Percentiles rank a stretch among this genome's conserved stretches.
phyloP scores from a whole-genome alignment of 2,888 invertebrate genomes.

The Lepidochitona cinerea region DNA sequence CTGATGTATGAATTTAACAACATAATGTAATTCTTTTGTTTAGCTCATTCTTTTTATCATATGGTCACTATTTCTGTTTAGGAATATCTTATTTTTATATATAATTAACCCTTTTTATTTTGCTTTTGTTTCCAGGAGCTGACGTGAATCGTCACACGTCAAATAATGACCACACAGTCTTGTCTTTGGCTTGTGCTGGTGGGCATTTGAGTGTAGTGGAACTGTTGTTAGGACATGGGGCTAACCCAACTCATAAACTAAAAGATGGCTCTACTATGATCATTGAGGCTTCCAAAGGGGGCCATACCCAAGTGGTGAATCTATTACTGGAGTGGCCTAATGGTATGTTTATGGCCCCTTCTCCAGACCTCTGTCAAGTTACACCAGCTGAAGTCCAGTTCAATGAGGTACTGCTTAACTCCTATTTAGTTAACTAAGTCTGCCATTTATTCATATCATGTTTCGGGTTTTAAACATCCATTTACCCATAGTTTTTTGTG shows the following conservation, averaged over 20 bases:
- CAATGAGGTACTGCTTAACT: no score
- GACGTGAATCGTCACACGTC: conserved; percentile 86
- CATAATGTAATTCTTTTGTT: no score
- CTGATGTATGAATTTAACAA: no score
- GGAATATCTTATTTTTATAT: no score
- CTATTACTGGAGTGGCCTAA: conserved; percentile 95
- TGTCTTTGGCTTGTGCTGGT: conserved; percentile 96
- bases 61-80: no score
- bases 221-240: conserved; percentile 89
- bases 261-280: conserved; percentile 97
- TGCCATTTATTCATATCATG: no score
- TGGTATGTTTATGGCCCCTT: conserved; percentile 46
- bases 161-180: conserved; percentile 96
- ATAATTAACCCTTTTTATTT: no score
- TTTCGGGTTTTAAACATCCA: no score
- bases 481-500: no score
- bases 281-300: conserved; percentile 98
- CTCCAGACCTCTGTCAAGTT: conserved; percentile 32
- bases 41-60: no score
- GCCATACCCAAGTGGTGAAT: conserved; percentile 96
- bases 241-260: conserved; percentile 95
- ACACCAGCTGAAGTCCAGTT: background rate
- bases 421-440: no score
- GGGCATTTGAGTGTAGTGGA: conserved; percentile 96
- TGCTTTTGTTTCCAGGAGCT: conserved; percentile 75